Base-by-base conservation (phyloP, 2,113 vertebrate genomes). In the Apteryx owenii region DNA sequence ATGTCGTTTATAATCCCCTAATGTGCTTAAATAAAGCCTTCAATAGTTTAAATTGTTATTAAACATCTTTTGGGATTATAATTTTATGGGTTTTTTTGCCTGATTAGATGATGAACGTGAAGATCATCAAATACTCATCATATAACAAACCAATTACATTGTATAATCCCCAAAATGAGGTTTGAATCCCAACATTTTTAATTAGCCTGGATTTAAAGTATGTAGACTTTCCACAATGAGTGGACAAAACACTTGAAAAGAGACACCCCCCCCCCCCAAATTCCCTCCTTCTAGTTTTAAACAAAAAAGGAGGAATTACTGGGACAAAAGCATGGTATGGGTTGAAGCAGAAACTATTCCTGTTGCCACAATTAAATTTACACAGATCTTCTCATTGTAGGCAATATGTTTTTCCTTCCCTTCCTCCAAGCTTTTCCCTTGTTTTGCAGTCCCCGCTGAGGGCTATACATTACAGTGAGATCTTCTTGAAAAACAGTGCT, bases 71-170 rank as follows among this genome's bases (percentile, higher is more conserved):
- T 81, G 97, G 92, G 91, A 97, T 95, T 98, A 97, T 93, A 95
- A 97, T 87, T 96, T 97, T 97, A 90, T 94, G 91, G 91, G 36
- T 13, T 19, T 78, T 91, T 95, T 95, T 94, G 42, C 96, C 96
- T 93, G 95, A 96, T 96, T 94, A 96, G 80, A 95, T 94, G 96
- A 96, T 95, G 94, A 97, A 90, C 58, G 2, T 31, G 82, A 90
- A 97, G 88, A 97, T 96, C 97, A 97, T 97, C 95, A 97, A 97
- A 97, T 95, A 94, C 96, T 97, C 96, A 97, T 97, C 94, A 94
- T 80, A 89, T 89, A 97, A 91, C 90, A 97, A 90, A 95, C 94
- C 80, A 96, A 96, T 97, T 98, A 97, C 93, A 95, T 66, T 5
- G 26, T 33, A 77, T 96, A 97, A 98, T 95, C 93, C 92, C 89